These are phyloP conservation scores for Eupithecia subumbrata DNA, from an alignment of 2,888 invertebrate species.

Conservation along the genomic window DNA sequence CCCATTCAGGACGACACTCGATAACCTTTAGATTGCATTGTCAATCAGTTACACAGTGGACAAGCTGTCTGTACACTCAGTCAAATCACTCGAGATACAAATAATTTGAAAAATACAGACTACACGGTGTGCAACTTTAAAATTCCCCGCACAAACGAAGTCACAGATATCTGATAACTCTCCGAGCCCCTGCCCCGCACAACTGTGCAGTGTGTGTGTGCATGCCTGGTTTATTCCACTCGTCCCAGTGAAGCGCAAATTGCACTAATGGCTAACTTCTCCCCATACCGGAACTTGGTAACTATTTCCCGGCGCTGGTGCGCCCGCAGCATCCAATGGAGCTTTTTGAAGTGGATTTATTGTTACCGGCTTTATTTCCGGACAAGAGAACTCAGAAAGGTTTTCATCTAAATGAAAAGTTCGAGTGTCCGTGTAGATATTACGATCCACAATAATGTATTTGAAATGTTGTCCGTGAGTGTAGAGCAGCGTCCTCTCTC, in stretches of 20 bases:
- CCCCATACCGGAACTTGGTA: conserved; percentile 27
- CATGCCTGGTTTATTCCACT: conserved; percentile 10
- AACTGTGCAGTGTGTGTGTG: neutral
- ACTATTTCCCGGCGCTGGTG: conserved; percentile 23
- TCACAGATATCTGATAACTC: neutral
- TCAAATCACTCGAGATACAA: neutral
- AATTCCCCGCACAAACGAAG: neutral
- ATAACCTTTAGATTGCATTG: neutral
- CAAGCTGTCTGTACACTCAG: neutral
- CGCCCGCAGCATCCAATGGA: conserved; percentile 13
- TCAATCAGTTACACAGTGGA: neutral
- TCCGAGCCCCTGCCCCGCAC: neutral
- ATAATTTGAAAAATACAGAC: neutral
- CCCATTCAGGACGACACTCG: neutral
- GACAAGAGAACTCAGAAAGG: neutral
- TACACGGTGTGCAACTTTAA: neutral
- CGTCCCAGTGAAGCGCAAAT: conserved; percentile 19
- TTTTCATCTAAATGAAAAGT: neutral
- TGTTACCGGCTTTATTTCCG: neutral
- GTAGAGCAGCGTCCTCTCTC: neutral
- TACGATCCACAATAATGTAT: neutral
- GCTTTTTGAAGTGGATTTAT: conserved; percentile 17
- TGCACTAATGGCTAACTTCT: conserved; percentile 20
- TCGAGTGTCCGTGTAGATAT: neutral
- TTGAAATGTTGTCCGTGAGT: neutral